phyloP scores from a whole-genome alignment of 1,140 invertebrate species.

The Teleogryllus occipitalis region DNA sequence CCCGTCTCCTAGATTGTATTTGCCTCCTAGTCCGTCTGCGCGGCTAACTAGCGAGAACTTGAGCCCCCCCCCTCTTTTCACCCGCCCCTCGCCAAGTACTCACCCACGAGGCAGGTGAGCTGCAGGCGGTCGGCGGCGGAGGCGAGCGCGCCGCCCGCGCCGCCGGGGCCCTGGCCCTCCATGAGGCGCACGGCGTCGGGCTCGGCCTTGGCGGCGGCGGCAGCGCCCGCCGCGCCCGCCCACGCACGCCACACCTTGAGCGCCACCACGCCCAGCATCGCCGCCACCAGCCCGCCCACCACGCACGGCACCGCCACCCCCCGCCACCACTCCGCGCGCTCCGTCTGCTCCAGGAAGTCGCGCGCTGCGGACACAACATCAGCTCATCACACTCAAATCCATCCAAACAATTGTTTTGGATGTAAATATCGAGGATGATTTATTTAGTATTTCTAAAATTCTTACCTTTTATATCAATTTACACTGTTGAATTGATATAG shows the following conservation, averaged over 20 bases:
- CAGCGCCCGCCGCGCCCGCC: background rate
- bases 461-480: too few relatives aligned
- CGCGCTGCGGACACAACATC: background rate
- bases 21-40: too few relatives aligned
- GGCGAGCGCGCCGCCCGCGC: conserved; percentile 49
- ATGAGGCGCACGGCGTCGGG: conserved; percentile 21
- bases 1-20: too few relatives aligned
- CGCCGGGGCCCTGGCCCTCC: conserved; percentile 8
- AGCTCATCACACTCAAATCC: too few relatives aligned
- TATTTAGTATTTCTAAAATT: too few relatives aligned
- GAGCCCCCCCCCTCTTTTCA: too few relatives aligned
- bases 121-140: conserved; percentile 57
- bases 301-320: conserved; percentile 4
- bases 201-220: background rate
- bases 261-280: background rate
- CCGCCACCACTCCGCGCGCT: background rate
- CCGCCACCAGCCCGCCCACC: background rate
- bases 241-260: too few relatives aligned
- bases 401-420: too few relatives aligned
- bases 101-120: conserved; percentile 49
- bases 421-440: too few relatives aligned
- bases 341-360: conserved; percentile 17
- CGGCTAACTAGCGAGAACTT: too few relatives aligned
- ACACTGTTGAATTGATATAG: too few relatives aligned
- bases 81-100: conserved; percentile 23